These are phyloP conservation scores for Xanthostigma xanthostigma DNA, from an alignment of 2,888 invertebrate genomes.

Conservation along the genomic window DNA sequence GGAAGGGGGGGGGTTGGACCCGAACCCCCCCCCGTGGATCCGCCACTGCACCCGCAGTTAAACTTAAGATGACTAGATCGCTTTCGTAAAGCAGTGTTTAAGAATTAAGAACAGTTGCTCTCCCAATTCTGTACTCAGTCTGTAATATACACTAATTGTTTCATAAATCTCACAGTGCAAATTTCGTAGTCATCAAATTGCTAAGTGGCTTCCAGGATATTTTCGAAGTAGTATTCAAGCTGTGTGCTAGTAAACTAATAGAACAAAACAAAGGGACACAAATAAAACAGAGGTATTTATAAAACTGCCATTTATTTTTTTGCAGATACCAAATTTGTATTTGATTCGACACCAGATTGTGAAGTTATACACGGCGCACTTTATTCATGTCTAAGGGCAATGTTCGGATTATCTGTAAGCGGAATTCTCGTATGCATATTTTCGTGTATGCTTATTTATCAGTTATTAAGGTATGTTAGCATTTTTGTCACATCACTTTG, in stretches of 20 bases:
- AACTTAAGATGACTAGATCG: too few relatives aligned
- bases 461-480: constrained; percentile 51
- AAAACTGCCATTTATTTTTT: constrained; percentile 10
- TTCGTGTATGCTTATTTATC: constrained; percentile 84
- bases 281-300: background rate
- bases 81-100: too few relatives aligned
- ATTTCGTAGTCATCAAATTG: too few relatives aligned
- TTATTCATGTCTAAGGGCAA: constrained; percentile 74
- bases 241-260: background rate
- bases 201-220: too few relatives aligned
- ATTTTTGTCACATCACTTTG: background rate
- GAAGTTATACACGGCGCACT: constrained; percentile 82
- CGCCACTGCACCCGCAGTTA: too few relatives aligned
- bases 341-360: constrained; percentile 75
- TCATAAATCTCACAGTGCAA: too few relatives aligned
- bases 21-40: too few relatives aligned
- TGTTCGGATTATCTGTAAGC: constrained; percentile 82
- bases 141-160: too few relatives aligned
- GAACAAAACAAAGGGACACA: background rate
- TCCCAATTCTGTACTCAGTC: too few relatives aligned
- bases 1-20: too few relatives aligned
- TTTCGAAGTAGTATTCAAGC: too few relatives aligned
- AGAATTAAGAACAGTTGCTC: too few relatives aligned
- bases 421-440: constrained; percentile 84
- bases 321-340: constrained; percentile 60